These are phyloP conservation scores for Galerucella calmariensis DNA, from an alignment of 2,888 invertebrate genomes.

Conservation along the genomic window DNA sequence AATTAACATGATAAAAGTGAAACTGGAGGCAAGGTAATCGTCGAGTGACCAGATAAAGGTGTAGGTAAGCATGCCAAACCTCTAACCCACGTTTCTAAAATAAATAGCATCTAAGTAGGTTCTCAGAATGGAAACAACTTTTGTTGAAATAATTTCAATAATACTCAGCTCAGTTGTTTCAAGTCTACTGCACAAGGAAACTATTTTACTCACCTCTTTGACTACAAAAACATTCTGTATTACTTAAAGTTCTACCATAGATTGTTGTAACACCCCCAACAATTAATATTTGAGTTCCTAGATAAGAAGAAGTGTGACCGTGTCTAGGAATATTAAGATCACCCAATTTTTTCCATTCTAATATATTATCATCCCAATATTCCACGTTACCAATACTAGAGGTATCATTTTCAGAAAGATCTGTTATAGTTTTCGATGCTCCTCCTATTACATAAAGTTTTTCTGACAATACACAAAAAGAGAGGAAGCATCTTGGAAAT, in stretches of 20 bases:
- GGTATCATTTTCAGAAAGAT: conserved; percentile 57
- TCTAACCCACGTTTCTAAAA: conserved; percentile 68
- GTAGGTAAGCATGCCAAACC: conserved; percentile 72
- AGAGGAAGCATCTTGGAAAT: conserved; percentile 69
- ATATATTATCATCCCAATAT: conserved; percentile 69
- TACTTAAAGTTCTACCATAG: conserved; percentile 73
- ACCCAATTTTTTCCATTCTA: conserved; percentile 70
- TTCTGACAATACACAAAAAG: conserved; percentile 69
- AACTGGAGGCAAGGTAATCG: conserved; percentile 65
- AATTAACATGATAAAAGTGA: conserved; percentile 48
- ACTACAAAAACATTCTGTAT: conserved; percentile 75
- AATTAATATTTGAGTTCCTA: conserved; percentile 74
- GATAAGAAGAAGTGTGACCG: conserved; percentile 73
- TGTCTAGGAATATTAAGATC: conserved; percentile 75
- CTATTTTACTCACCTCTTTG: conserved; percentile 63
- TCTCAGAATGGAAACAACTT: neutral
- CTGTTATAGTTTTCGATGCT: conserved; percentile 67
- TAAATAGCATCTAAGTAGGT: neutral
- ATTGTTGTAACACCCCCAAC: conserved; percentile 76
- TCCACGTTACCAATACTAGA: conserved; percentile 72
- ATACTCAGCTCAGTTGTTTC: no score
- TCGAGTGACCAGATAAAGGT: conserved; percentile 72
- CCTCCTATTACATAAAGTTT: conserved; percentile 76
- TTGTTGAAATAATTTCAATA: neutral
- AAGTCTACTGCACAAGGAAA: neutral